Conservation (phyloP, 2,113 vertebrate species). For the Motacilla alba region DNA sequence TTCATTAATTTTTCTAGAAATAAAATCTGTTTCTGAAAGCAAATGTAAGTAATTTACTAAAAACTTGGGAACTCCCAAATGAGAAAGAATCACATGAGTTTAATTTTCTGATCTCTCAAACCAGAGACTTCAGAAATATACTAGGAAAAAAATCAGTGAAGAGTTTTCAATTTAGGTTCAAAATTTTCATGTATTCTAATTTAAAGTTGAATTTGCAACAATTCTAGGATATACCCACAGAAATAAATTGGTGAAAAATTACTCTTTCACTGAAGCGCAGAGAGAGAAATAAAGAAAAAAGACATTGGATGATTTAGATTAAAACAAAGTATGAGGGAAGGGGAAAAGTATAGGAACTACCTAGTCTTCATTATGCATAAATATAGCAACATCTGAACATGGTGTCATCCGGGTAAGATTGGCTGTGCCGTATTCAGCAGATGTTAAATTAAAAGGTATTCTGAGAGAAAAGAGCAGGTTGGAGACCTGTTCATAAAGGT, state of each 20-base stretch:
- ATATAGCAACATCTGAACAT: neutral
- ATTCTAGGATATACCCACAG: neutral
- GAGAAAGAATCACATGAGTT: neutral
- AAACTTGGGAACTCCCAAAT: neutral
- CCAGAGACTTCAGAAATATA: neutral
- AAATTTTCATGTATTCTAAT: neutral
- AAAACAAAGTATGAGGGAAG: neutral
- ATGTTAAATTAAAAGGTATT: conserved; percentile 40
- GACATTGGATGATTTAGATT: neutral
- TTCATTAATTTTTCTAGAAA: neutral
- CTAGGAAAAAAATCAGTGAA: neutral
- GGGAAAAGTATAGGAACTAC: neutral
- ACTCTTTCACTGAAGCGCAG: neutral
- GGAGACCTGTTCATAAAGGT: conserved; percentile 46
- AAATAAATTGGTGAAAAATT: neutral
- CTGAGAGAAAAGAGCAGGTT: conserved; percentile 21
- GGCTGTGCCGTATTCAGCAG: neutral
- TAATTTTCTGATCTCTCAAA: neutral
- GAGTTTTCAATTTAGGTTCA: neutral
- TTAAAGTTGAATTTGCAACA: neutral
- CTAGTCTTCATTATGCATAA: neutral
- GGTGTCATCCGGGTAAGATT: neutral
- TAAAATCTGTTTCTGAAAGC: neutral
- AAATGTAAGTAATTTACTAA: neutral
- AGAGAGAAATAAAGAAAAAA: neutral